Base-by-base conservation (phyloP, 2,113 vertebrate species). In the Alaudala cheleensis region DNA sequence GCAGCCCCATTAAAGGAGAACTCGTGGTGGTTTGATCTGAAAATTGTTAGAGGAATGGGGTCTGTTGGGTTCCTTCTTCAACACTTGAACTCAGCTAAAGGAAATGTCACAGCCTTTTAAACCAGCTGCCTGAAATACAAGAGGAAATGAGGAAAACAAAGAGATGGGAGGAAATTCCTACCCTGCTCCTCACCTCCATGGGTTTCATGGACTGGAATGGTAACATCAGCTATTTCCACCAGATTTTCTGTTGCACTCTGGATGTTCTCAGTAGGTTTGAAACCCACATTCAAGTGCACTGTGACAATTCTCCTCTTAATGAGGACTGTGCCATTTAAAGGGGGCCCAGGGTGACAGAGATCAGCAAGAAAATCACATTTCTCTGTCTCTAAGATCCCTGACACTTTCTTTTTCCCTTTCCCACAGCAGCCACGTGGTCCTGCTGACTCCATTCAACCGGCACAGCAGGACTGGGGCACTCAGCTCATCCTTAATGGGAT, bases 401-500 rank as follows among this genome's bases (percentile, higher is more conserved):
- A 9, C 23, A 19, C 31, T 47, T 44, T n/a, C 3, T 6, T 64
- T 50, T 85, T 39, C 16, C 53, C 53, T 11, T 69, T 58, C 40
- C 39, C 47, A 11, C 42, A 42, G 24, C 56, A 67, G 67, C 62
- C 14, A 2, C 0, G 0, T 2, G 5, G 12, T 62, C 39, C 9
- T n/a, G 53, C 44, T 26, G 28, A 44, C 18, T 70, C 39, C 33
- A 10, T 50, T 65, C 29, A 40, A 31, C 34, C 33, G 31, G 54
- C 33, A 12, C 1, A 0, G n/a, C 47, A 19, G 77, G 28, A 24
- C 11, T 18, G 21, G n/a, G 18, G 44, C 34, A 8, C n/a, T 57
- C 23, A 77, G 50, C 50, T 83, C 2, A 0, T 86, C 14, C 25
- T 47, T 45, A 12, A 18, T 12, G 39, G 58, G 44, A 3, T 47